Base-by-base conservation (phyloP, 92 coral and sea anemone genomes). In the Hydrozoanthus gracilis region DNA sequence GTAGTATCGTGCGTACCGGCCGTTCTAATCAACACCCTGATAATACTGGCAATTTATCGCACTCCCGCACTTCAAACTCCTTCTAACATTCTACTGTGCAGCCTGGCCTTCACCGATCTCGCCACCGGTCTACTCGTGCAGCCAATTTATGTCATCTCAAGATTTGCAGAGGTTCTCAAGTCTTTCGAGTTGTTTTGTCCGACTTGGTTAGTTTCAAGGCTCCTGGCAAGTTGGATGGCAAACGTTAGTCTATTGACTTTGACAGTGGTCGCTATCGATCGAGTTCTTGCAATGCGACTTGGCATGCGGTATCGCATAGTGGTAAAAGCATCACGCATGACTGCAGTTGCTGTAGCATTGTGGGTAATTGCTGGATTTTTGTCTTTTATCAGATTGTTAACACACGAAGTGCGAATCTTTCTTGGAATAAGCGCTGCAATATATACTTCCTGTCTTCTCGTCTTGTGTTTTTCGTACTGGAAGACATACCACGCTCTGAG, bases 191-290 rank as follows among this genome's bases (percentile, higher is more conserved):
- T 87, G 5, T 90, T 90, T 71, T 90, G 93, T 35, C 77, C 90
- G 6, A 52, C 88, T 6, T 89, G 88, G 66, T 88, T 89, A 4
- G 64, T 90, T 18, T 90, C 85, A 69, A 89, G 88, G 52, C 79
- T 86, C 11, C 90, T 83, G 5, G 93, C 93, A 12, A 86, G 88
- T 61, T 86, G 85, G 77, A 86, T 87, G 84, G 88, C 88, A 6
- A 67, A 88, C 15, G 88, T 61, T 35, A 86, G 89, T 47, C 88
- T 87, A 56, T 20, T 82, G 4, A 90, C 90, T 46, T 83, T 87
- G 67, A 87, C 93, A n/a, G 86, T 82, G 9, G 84, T 90, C 5
- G 88, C 88, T 7, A 68, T 90, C 17, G 93, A 90, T 44, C 88
- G 93, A 46, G 88, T 86, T 49, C 87, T 90, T 14, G 93, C 93